Base-by-base conservation (phyloP, 2,113 vertebrate genomes). In the Notarius quadriscutis region DNA sequence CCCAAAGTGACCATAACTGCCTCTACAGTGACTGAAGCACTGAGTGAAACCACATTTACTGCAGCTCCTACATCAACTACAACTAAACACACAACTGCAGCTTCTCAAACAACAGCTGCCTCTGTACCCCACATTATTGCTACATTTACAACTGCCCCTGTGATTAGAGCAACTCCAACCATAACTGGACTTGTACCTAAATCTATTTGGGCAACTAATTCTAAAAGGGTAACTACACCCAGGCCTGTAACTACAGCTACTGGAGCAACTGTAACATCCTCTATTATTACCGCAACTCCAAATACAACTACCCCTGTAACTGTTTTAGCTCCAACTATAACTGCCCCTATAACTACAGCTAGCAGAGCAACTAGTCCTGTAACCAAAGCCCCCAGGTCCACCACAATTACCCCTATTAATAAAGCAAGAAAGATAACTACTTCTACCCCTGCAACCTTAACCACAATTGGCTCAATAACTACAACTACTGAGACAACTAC, bases 31-130 rank as follows among this genome's bases (percentile, higher is more conserved):
- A 18, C 25, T 57, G n/a, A 69, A 65, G 11, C 60, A 48, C 7
- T 53, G 34, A 83, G 25, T 18, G 81, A 83, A 30, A 86, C 60
- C 57, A 55, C n/a, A 57, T 34, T 14, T 72, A 48, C 67, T 62
- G 63, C 4, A 51, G 57, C 75, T 80, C 27, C 2, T 27, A 10
- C 53, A 27, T 7, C 55, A 60, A 65, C 50, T 1, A 67, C 51
- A 69, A 30, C 27, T 57, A 63, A n/a, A 65, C 81, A 60, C 74
- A 60, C 0, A 77, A 15, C 80, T 51, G 65, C 14, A 12, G 53
- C 27, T 50, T 25, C 53, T 86, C 60, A 27, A 67, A 65, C 81
- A 48, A 71, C 0, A 41, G 77, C 57, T 71, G 60, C 82, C 4
- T 9, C 34, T 60, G 14, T 34, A 80, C 18, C 17, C 15, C 53